Evolutionary conservation across 2,888 invertebrate genomes (phyloP), one percentile per base, ranked within the genome.

Genomic region (Halocaridina rubra): DNA sequence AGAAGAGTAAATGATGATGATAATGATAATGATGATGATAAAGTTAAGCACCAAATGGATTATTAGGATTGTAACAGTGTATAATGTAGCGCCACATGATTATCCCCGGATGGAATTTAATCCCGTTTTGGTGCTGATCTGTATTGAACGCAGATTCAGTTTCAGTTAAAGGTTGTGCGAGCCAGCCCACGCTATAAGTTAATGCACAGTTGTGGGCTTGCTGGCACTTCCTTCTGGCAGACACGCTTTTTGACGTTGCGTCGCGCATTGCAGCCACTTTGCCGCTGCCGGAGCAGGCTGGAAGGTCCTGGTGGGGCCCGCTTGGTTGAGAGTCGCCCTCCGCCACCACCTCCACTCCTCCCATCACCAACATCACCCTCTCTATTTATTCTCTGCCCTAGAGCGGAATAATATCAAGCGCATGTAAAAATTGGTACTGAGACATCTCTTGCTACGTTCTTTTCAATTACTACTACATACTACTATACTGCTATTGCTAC

Each of bases 381-480:
- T 84, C 84, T 84, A 79, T 79, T 84, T 84, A 84, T 84, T 84
- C 84, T 84, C 84, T 84, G 79, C 79, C 84, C 84, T 74, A 79
- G 84, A 79, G 79, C 84, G 80, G 84, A 79, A 84, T 84, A 84
- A 84, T 79, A 78, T 72, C 82, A 82, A 78, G 82, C 84, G 80
- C 84, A 80, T 84, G 84, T 84, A 74, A 84, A 57, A 30, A 79
- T 84, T 84, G 84, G 84, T 84, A 84, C 84, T 84, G 79, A 84
- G 84, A 79, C 84, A 79, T 80, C 80, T 84, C 84, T 82, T 82
- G 82, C 82, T 82, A 82, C 82, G 82, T 82, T 82, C 78, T 82
- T 78, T 57, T n/a, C n/a, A n/a, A n/a, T n/a, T n/a, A n/a, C n/a
- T n/a, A n/a, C n/a, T n/a, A n/a, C n/a, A n/a, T n/a, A n/a, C n/a